phyloP scores from a whole-genome alignment of 2,888 invertebrate species.

The Branchinecta sandiegonensis region DNA sequence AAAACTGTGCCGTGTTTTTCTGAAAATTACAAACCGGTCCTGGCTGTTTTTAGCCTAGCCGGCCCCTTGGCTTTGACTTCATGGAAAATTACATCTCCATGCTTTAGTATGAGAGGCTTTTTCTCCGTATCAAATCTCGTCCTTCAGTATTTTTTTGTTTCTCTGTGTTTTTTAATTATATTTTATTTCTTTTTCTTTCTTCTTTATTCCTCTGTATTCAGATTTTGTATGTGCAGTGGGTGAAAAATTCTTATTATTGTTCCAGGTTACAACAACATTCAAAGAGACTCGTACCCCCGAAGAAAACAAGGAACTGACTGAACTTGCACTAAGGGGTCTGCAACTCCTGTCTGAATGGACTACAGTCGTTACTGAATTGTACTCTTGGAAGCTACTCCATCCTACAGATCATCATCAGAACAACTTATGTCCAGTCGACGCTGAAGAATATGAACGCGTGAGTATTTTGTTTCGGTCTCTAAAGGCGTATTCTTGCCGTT shows the following conservation, averaged over 20 bases:
- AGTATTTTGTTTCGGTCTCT: slow-evolving; percentile 26
- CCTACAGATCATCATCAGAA: slow-evolving; percentile 95
- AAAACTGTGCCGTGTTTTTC: no score
- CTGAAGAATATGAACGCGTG: slow-evolving; percentile 93
- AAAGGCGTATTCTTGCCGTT: no score
- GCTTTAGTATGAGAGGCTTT: no score
- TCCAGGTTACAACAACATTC: slow-evolving; percentile 71
- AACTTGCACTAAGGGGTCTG: slow-evolving; percentile 77
- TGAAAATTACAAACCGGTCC: no score
- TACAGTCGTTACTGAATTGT: slow-evolving; percentile 84
- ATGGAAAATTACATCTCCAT: no score
- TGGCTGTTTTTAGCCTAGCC: no score
- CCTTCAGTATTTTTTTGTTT: no score
- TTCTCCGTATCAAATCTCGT: no score
- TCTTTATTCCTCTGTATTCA: not conserved
- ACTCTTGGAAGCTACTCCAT: slow-evolving; percentile 95
- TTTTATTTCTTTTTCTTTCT: not conserved
- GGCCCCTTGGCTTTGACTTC: no score
- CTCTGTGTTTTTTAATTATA: no score
- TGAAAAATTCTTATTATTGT: slow-evolving; percentile 15
- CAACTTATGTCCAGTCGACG: slow-evolving; percentile 82
- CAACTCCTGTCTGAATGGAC: slow-evolving; percentile 94
- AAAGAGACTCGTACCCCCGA: slow-evolving; percentile 80
- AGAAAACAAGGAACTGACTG: slow-evolving; percentile 80
- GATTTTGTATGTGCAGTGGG: not conserved